Percentiles rank a stretch among this genome's conserved stretches.
phyloP scores from a whole-genome alignment of 2,888 invertebrate species.

The Campopleginae sp. region DNA sequence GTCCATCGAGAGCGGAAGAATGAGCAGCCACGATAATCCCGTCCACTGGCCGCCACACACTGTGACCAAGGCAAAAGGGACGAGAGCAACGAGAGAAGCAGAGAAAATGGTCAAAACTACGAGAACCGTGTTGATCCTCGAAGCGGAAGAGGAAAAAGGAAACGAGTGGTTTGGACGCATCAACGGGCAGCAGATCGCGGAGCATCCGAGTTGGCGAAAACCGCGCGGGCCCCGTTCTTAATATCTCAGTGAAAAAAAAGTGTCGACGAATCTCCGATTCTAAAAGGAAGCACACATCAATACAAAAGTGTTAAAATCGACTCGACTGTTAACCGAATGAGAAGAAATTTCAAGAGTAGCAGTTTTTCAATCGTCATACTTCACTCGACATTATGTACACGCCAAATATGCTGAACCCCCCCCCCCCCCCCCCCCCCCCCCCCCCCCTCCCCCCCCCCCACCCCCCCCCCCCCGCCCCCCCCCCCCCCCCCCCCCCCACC shows the following conservation, averaged over 20 bases:
- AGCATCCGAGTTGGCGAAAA: slow-evolving; percentile 44
- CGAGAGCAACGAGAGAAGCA: neutral
- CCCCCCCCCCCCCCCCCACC: neutral
- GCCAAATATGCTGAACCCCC: neutral
- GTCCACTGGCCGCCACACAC: neutral
- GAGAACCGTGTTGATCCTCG: neutral
- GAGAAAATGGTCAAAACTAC: neutral
- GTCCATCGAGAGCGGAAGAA: slow-evolving; percentile 10
- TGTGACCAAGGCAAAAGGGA: slow-evolving; percentile 8
- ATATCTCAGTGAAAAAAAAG: slow-evolving; percentile 22
- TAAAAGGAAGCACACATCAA: neutral
- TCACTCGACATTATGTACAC: neutral
- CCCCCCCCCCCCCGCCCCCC: neutral
- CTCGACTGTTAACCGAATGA: neutral
- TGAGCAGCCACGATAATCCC: too few relatives aligned
- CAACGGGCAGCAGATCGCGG: slow-evolving; percentile 2
- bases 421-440: neutral
- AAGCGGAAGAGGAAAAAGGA: neutral
- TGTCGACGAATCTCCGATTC: slow-evolving; percentile 22
- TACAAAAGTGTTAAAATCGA: neutral
- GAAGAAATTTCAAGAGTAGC: neutral
- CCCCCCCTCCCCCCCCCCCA: neutral
- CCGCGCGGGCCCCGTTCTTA: slow-evolving; percentile 17
- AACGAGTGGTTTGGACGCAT: neutral
- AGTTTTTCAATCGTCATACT: slow-evolving; percentile 22